Evolutionary conservation across 1,140 invertebrate genomes (phyloP).

Genomic region (Hydropsyche tenuis): DNA sequence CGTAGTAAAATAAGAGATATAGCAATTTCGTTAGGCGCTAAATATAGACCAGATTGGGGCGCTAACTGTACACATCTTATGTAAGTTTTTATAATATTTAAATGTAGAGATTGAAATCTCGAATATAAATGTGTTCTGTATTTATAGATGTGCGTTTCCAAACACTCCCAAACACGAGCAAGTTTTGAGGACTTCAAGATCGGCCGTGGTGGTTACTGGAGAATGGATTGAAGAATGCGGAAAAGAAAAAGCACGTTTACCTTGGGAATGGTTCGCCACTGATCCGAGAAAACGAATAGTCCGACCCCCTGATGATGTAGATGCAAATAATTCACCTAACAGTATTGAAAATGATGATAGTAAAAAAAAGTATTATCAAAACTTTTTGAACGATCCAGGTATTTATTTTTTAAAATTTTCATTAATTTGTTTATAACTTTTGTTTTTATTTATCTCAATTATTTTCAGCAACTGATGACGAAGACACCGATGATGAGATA

Average conservation of each 20-base stretch:
- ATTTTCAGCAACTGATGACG: conserved; percentile 31
- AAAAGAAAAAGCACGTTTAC: conserved; percentile 67
- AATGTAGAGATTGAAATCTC: conserved; percentile 5
- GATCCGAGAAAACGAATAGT: conserved; percentile 52
- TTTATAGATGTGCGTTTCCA: conserved; percentile 80
- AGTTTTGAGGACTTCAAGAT: conserved; percentile 62
- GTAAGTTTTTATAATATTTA: conserved; percentile 61
- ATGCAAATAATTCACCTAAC: neutral
- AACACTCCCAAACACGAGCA: conserved; percentile 88
- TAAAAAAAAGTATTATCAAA: no score
- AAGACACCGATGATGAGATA: conserved; percentile 48
- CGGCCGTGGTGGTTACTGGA: conserved; percentile 75
- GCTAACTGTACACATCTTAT: conserved; percentile 80
- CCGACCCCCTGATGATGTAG: neutral
- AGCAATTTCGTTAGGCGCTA: conserved; percentile 80
- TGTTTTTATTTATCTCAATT: neutral
- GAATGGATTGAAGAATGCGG: conserved; percentile 80
- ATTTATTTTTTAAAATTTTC: neutral
- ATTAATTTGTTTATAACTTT: neutral
- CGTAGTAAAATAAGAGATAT: conserved; percentile 71
- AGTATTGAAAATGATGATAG: no score
- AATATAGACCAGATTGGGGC: conserved; percentile 79
- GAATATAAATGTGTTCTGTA: neutral
- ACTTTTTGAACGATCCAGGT: neutral
- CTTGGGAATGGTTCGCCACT: conserved; percentile 74